Conservation (phyloP, 1,140 invertebrate species). For the Heliconius congener region DNA sequence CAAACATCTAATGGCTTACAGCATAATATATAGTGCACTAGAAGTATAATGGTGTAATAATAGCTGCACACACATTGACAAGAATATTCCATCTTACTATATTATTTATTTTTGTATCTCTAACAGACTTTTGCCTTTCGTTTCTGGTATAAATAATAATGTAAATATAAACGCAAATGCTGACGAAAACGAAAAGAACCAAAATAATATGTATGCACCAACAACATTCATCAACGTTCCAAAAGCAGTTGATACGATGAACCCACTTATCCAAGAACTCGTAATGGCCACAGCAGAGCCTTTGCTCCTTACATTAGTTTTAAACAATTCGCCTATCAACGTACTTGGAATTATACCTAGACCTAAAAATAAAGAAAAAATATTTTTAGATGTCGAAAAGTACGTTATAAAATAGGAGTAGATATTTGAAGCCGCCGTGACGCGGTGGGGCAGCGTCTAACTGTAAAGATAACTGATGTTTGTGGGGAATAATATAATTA, state of each 20-base stretch:
- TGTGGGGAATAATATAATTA: no score
- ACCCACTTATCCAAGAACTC: slow-evolving; percentile 27
- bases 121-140: slow-evolving; percentile 47
- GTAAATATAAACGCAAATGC: slow-evolving; percentile 38
- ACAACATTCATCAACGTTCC: slow-evolving; percentile 31
- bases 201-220: slow-evolving; percentile 43
- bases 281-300: slow-evolving; percentile 30
- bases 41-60: no score
- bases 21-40: no score
- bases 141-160: slow-evolving; percentile 45
- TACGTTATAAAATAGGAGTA: no score
- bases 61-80: no score
- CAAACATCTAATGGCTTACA: no score
- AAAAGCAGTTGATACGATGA: slow-evolving; percentile 38
- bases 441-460: no score
- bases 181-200: slow-evolving; percentile 43
- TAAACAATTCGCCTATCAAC: slow-evolving; percentile 34
- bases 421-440: no score
- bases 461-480: no score
- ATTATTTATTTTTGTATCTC: slow-evolving; percentile 38
- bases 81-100: no score
- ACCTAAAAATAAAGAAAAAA: slow-evolving; percentile 20
- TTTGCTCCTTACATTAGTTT: slow-evolving; percentile 34
- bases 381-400: no score
- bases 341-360: slow-evolving; percentile 33